These are phyloP conservation scores for Scelioninae gen. 2 DNA, from an alignment of 2,888 invertebrate species.

Conservation along the genomic window DNA sequence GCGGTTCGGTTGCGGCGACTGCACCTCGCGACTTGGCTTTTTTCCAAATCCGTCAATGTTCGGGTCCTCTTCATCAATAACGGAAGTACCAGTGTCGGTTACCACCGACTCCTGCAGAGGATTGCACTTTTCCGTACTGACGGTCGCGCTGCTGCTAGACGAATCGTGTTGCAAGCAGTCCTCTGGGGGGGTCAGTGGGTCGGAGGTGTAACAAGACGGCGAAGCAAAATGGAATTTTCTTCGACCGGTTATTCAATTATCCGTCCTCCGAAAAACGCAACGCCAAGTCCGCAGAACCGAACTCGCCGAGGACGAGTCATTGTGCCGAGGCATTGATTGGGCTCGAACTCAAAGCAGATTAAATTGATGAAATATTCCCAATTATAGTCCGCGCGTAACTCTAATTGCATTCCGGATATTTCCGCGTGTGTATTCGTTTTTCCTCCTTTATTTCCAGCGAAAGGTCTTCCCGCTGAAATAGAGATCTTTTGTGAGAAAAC, in stretches of 20 bases:
- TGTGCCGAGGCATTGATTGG: constrained; percentile 30
- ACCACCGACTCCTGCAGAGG: constrained; percentile 79
- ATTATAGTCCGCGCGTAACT: constrained; percentile 42
- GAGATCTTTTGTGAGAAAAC: constrained; percentile 39
- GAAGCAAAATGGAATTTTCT: too few relatives aligned
- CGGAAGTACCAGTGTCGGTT: constrained; percentile 79
- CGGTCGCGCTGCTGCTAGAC: constrained; percentile 78
- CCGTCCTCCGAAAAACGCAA: too few relatives aligned
- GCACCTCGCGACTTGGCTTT: constrained; percentile 48
- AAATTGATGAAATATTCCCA: constrained; percentile 53
- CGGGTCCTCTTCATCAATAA: constrained; percentile 75
- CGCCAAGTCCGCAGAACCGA: too few relatives aligned
- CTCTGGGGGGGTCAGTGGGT: too few relatives aligned
- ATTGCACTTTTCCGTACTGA: constrained; percentile 84
- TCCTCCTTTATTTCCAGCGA: constrained; percentile 34
- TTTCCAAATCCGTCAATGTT: constrained; percentile 62
- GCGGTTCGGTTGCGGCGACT: constrained; percentile 62
- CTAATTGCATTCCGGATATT: constrained; percentile 51
- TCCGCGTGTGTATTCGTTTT: constrained; percentile 44
- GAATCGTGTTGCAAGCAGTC: constrained; percentile 76
- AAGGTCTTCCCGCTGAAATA: constrained; percentile 35
- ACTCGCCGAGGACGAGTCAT: too few relatives aligned
- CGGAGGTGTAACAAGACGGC: too few relatives aligned
- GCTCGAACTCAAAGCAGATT: constrained; percentile 9
- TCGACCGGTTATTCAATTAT: too few relatives aligned